A percentile compares a stretch with the other conserved stretches of the same genome.
phyloP scores from a whole-genome alignment of 2,113 vertebrate species.

The Bos taurus region DNA sequence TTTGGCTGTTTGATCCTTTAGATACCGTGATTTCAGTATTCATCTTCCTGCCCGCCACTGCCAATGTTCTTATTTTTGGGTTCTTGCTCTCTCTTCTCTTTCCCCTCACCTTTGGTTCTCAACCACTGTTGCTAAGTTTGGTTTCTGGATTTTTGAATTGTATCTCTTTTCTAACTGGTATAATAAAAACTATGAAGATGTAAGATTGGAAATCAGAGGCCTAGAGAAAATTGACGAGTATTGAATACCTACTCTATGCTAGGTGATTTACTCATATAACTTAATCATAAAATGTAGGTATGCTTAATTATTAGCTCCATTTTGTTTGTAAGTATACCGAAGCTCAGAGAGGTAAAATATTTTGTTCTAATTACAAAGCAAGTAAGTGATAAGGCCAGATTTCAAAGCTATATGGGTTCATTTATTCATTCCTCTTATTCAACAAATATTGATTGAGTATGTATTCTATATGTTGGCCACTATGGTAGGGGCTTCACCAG shows the following conservation, averaged over 20 bases:
- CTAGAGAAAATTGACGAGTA: neutral
- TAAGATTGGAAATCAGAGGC: neutral
- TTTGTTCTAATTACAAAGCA: conserved; percentile 7
- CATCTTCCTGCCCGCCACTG: neutral
- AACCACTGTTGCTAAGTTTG: neutral
- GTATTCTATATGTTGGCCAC: neutral
- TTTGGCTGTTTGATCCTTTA: neutral
- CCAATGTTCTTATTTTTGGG: neutral
- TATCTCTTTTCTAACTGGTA: neutral
- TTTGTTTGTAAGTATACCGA: conserved; percentile 11
- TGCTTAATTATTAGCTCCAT: conserved; percentile 35
- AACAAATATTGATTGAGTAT: neutral
- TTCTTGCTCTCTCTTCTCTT: neutral
- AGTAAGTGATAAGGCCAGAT: neutral
- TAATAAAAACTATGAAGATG: neutral
- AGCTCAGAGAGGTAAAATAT: neutral
- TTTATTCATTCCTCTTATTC: neutral
- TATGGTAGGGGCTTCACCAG: neutral
- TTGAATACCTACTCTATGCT: neutral
- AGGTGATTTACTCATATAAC: neutral
- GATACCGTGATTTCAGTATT: neutral
- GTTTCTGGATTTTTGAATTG: conserved; percentile 11
- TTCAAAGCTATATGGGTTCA: neutral
- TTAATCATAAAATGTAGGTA: neutral
- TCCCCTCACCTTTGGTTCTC: neutral